phyloP scores from a whole-genome alignment of 2,888 invertebrate species.

The Eueremaeus valkanovi region DNA sequence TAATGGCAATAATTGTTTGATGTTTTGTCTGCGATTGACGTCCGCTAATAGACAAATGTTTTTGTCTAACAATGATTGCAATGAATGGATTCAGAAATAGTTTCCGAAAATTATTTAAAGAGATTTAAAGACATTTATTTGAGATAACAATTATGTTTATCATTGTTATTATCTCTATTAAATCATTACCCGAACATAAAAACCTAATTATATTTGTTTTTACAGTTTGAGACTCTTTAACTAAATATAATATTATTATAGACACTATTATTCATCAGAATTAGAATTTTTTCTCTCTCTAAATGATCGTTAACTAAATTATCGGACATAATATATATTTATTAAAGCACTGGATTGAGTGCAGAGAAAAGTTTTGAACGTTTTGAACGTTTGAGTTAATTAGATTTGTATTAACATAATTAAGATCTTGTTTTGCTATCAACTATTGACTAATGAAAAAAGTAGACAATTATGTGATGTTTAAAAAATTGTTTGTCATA shows the following conservation, averaged over 20 bases:
- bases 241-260: slow-evolving; percentile 16
- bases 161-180: slow-evolving; percentile 12
- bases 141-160: slow-evolving; percentile 24
- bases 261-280: not conserved
- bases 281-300: not conserved
- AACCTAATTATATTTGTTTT: not conserved
- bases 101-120: not conserved
- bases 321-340: slow-evolving; percentile 3
- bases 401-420: slow-evolving; percentile 31
- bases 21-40: not conserved
- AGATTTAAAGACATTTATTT: not conserved
- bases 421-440: slow-evolving; percentile 10
- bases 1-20: not conserved
- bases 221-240: not conserved
- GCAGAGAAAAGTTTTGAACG: not conserved
- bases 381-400: slow-evolving; percentile 11
- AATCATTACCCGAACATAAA: slow-evolving; percentile 27
- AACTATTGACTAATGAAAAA: slow-evolving; percentile 33
- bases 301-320: slow-evolving; percentile 21
- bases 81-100: not conserved
- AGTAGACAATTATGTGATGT: slow-evolving; percentile 2
- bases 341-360: not conserved
- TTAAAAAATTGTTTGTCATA: not conserved
- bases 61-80: not conserved
- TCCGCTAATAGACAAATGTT: not conserved